Evolutionary conservation across 2,113 vertebrate species (phyloP), one percentile per base, ranked within the genome.

Genomic region (Pituophis catenifer): DNA sequence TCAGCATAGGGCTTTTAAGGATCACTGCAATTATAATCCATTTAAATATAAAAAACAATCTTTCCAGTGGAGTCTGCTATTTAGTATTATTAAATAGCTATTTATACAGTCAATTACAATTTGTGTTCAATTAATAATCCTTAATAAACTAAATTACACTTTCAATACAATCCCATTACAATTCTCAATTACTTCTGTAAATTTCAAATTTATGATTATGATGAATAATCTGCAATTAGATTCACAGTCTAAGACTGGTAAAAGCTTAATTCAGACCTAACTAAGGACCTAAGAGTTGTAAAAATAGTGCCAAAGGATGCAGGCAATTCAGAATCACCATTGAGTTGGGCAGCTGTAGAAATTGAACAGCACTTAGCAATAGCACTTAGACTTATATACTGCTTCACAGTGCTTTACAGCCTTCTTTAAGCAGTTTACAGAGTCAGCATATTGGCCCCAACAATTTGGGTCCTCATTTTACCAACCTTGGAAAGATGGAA

Each of bases 121-220:
- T 54, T 52, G 33, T 81, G 8, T 15, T 55, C 44, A 53, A 81
- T 92, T 57, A 81, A 65, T 57, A 17, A 57, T 48, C 12, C 23
- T 54, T 53, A 81, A 85, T 90, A 50, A 55, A 24, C 10, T 59
- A 57, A 94, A 91, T 86, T 5, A 15, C 23, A 48, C 29, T 48
- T 23, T 12, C 1, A 10, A 23, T 90, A 3, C 58, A 54, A 23
- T 29, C 88, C 8, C 58, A 81, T n/a, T 26, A 58, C 57, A 24
- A 3, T 10, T 0, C 0, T 3, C 1, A 10, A 0, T 0, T 2
- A 91, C n/a, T 33, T 33, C n/a, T 33, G n/a, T 38, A 75, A 15
- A 75, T 33, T 75, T 33, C 13, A 6, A 33, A 75, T 6, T 15
- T 70, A n/a, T 70, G 62, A 15, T 70, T 70, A 70, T n/a, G 62